Evolutionary conservation across 1,140 invertebrate genomes (phyloP).

Genomic region (Achatina immaculata): DNA sequence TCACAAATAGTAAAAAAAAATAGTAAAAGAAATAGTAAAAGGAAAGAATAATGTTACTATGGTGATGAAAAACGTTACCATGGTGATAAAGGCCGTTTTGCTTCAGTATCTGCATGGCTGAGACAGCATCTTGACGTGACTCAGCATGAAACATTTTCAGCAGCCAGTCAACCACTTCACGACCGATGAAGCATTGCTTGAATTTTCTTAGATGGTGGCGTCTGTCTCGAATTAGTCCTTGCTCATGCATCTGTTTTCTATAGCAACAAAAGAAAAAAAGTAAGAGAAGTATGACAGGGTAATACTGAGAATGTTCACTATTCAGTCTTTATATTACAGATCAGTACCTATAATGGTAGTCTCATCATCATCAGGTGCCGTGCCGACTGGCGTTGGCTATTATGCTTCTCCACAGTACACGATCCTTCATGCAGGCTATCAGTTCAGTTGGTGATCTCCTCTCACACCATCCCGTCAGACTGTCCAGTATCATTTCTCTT

Average conservation of each 20-base stretch:
- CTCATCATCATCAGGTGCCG: no score
- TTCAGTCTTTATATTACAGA: background rate
- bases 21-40: no score
- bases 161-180: slow-evolving; percentile 61
- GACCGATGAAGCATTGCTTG: slow-evolving; percentile 58
- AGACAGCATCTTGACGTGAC: slow-evolving; percentile 49
- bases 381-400: no score
- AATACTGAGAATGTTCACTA: background rate
- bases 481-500: no score
- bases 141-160: slow-evolving; percentile 51
- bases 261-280: slow-evolving; percentile 3
- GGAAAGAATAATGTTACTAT: no score
- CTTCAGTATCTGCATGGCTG: slow-evolving; percentile 54
- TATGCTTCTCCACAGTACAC: no score
- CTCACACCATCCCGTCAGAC: no score
- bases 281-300: background rate
- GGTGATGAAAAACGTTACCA: slow-evolving; percentile 49
- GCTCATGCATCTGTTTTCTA: slow-evolving; percentile 41
- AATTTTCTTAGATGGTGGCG: slow-evolving; percentile 60
- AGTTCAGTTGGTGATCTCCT: no score
- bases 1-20: no score
- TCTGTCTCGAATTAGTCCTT: slow-evolving; percentile 52
- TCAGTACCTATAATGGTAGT: background rate
- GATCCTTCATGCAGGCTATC: no score
- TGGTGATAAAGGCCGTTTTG: slow-evolving; percentile 58